These are phyloP conservation scores for Stenotaenia linearis DNA, from an alignment of 2,888 invertebrate species.

Conservation along the genomic window DNA sequence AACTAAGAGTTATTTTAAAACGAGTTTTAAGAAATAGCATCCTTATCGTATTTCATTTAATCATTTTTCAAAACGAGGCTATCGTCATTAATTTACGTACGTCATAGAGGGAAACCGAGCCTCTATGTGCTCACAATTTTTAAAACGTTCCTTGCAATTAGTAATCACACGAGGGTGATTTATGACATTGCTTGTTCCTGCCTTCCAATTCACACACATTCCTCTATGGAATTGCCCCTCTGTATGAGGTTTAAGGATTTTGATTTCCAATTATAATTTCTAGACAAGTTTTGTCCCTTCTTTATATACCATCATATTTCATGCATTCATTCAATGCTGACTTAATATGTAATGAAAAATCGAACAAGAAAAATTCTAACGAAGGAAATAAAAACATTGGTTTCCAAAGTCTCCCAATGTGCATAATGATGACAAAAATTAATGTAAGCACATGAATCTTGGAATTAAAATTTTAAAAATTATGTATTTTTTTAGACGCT, in stretches of 20 bases:
- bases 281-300: conserved; percentile 20
- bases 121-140: conserved; percentile 19
- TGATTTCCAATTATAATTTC: conserved; percentile 26
- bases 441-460: neutral
- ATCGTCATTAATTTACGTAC: conserved; percentile 16
- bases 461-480: neutral
- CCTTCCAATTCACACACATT: conserved; percentile 24
- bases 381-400: neutral
- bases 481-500: neutral
- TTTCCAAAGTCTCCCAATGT: neutral
- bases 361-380: neutral
- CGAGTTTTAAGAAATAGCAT: neutral
- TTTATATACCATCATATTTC: conserved; percentile 20
- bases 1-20: conserved; percentile 1
- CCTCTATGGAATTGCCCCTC: conserved; percentile 21
- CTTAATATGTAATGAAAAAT: neutral
- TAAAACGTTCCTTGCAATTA: conserved; percentile 17
- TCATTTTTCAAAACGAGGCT: conserved; percentile 22
- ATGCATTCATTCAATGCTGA: conserved; percentile 20
- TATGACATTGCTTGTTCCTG: conserved; percentile 24
- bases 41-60: conserved; percentile 19
- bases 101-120: conserved; percentile 6
- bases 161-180: conserved; percentile 23
- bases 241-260: conserved; percentile 14
- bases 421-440: neutral